Base-by-base conservation (phyloP, 2,888 invertebrate genomes). In the Agapetus fuscipes region DNA sequence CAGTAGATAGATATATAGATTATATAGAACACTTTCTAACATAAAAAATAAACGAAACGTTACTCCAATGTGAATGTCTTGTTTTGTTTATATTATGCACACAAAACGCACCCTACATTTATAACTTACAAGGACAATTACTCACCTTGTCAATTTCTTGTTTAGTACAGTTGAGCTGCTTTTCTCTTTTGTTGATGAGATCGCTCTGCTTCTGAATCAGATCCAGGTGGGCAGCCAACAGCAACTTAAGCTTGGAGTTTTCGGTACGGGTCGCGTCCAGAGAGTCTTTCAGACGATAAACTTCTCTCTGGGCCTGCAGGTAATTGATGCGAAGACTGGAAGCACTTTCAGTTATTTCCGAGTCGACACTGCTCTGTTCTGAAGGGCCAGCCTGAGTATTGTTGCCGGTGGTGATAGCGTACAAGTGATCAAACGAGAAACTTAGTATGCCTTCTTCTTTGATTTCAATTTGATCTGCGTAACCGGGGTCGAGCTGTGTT, bases 141-240 rank as follows among this genome's bases (percentile, higher is more conserved):
- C 74, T 71, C 69, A 91, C 82, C 60, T 78, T 73, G 59, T 83
- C 82, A 67, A 86, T 83, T 64, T 90, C 89, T 53, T 79, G 76
- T 55, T 76, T 75, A 24, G 88, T 64, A 37, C 76, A 71, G 41
- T 78, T 75, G 48, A 86, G 73, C 36, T 80, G 69, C 57, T 83
- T 85, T 52, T 91, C 89, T 61, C 83, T 86, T 51, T 79, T 79
- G 50, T 78, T 72, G 48, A 91, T 73, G 53, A 83, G 77, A 55
- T 90, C 88, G 54, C 86, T 86, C 62, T 91, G 90, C 62, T 89
- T 87, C 59, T 90, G 89, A 57, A 91, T 87, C 46, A 91, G 67
- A 61, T 91, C 89, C 53, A 91, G 68, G 59, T 93, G 89, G 50
- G 84, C 72, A 42, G 88, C 65, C 48, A 90, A 66, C 56, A 91